phyloP scores from a whole-genome alignment of 1,140 invertebrate genomes.

The Drosophila parvula region DNA sequence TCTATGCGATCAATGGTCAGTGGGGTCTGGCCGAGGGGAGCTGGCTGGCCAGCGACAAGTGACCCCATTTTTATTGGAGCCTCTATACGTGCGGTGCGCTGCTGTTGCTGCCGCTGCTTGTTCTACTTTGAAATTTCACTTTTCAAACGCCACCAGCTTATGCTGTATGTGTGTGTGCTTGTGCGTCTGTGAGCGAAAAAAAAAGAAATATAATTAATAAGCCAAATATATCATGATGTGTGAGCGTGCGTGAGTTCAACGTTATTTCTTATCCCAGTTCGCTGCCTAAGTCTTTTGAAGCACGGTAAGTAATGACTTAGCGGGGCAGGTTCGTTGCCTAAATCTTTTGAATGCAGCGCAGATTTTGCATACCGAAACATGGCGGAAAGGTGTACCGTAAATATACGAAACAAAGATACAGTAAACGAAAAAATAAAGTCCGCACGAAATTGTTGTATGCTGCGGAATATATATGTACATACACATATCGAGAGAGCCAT shows the following conservation, averaged over 20 bases:
- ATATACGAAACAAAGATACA: constrained; percentile 3
- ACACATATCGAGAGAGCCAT: constrained; percentile 42
- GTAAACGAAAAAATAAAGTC: constrained; percentile 16
- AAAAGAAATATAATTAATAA: constrained; percentile 66
- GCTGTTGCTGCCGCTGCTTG: constrained; percentile 50
- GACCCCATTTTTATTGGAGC: constrained; percentile 78
- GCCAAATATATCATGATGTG: constrained; percentile 50
- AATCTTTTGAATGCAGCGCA: constrained; percentile 58
- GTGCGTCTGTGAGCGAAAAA: constrained; percentile 33
- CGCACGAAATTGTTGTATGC: constrained; percentile 49
- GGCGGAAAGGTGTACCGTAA: neutral
- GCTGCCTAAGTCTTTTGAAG: constrained; percentile 61
- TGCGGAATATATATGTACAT: constrained; percentile 23
- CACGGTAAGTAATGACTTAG: neutral
- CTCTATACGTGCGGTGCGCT: constrained; percentile 54
- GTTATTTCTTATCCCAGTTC: constrained; percentile 53
- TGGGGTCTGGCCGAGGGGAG: constrained; percentile 4
- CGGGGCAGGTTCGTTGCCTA: constrained; percentile 50
- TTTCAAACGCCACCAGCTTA: constrained; percentile 64
- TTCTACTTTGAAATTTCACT: constrained; percentile 81
- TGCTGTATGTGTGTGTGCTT: constrained; percentile 13
- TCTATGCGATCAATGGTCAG: constrained; percentile 61
- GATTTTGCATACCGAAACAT: constrained; percentile 3
- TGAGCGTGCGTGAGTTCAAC: constrained; percentile 41
- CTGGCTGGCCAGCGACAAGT: constrained; percentile 69